Evolutionary conservation across 2,888 invertebrate genomes (phyloP).

Genomic region (Acanthoscelides obtectus): DNA sequence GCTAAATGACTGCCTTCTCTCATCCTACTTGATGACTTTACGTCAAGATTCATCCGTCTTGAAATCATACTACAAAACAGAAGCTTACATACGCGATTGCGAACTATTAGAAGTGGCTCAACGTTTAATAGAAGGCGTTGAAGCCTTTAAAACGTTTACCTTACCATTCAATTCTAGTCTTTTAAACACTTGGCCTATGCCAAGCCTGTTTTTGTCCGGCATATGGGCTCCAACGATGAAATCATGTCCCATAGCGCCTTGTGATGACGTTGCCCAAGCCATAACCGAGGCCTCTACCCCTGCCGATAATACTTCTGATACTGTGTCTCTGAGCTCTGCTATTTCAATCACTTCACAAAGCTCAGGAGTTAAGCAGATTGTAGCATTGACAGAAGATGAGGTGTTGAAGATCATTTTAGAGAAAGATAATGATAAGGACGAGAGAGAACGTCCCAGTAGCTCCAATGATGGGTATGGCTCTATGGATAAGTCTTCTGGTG

Average conservation of each 20-base stretch:
- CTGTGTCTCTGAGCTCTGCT: slow-evolving; percentile 42
- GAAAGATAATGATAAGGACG: slow-evolving; percentile 40
- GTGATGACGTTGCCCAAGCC: slow-evolving; percentile 71
- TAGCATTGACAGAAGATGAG: slow-evolving; percentile 64
- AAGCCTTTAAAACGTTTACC: slow-evolving; percentile 66
- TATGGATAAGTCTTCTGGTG: slow-evolving; percentile 20
- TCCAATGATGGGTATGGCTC: slow-evolving; percentile 9
- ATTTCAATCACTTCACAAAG: slow-evolving; percentile 46
- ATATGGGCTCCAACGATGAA: slow-evolving; percentile 78
- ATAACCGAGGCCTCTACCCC: slow-evolving; percentile 26
- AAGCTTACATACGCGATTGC: slow-evolving; percentile 77
- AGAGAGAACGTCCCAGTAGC: not conserved
- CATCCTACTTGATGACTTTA: slow-evolving; percentile 81
- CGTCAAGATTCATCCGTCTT: slow-evolving; percentile 70
- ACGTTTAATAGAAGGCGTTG: slow-evolving; percentile 70
- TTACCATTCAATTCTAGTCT: slow-evolving; percentile 81
- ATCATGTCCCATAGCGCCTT: slow-evolving; percentile 67
- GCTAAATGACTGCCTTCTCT: slow-evolving; percentile 80
- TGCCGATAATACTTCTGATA: slow-evolving; percentile 37
- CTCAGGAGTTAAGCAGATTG: slow-evolving; percentile 51
- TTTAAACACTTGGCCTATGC: slow-evolving; percentile 83
- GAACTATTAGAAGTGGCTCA: slow-evolving; percentile 77
- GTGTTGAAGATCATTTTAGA: slow-evolving; percentile 65
- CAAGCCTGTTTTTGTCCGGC: slow-evolving; percentile 78
- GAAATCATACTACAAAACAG: slow-evolving; percentile 75